Evolutionary conservation across 30 jellyfish, hydroid and myxozoan genomes (phyloP).

Genomic region (Aurelia aurita complex sp. Pacific): DNA sequence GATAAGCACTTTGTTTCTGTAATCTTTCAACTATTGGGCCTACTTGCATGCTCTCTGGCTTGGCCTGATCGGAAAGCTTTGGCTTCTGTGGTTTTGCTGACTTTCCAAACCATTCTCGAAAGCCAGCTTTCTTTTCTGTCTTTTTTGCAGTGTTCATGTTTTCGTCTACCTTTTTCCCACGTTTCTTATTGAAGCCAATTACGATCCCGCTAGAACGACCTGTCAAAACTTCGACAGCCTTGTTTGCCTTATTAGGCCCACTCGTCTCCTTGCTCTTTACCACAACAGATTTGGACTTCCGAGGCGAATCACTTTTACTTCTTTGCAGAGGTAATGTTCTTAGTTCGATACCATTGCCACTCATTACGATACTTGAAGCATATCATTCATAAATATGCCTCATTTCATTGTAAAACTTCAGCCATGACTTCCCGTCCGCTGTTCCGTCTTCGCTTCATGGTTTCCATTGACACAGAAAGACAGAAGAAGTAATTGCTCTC

Average conservation of each 20-base stretch:
- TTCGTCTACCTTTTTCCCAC: neutral
- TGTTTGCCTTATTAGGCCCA: slow-evolving; percentile 42
- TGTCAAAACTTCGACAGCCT: slow-evolving; percentile 25
- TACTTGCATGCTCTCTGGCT: slow-evolving; percentile 29
- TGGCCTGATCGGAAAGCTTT: slow-evolving; percentile 13
- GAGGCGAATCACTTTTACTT: neutral
- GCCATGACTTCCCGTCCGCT: neutral
- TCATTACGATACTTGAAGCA: slow-evolving; percentile 27
- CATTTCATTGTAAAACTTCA: neutral
- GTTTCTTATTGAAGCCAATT: slow-evolving; percentile 5
- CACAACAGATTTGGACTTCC: slow-evolving; percentile 2
- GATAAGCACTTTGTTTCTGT: slow-evolving; percentile 65
- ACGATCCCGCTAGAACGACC: neutral
- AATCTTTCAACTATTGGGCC: slow-evolving; percentile 70
- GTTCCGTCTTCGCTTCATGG: neutral
- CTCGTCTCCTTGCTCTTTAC: slow-evolving; percentile 7
- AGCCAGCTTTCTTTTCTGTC: slow-evolving; percentile 67
- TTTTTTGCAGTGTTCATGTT: slow-evolving; percentile 54
- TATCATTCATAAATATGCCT: neutral
- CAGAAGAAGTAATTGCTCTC: too few species aligned
- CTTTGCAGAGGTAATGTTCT: slow-evolving; percentile 33
- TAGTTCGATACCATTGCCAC: slow-evolving; percentile 39
- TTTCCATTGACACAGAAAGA: too few species aligned
- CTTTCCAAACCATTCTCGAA: slow-evolving; percentile 77
- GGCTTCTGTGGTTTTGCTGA: slow-evolving; percentile 56